These are phyloP conservation scores for Vipera latastei DNA, from an alignment of 2,797 vertebrate genomes.

Conservation along the genomic window DNA sequence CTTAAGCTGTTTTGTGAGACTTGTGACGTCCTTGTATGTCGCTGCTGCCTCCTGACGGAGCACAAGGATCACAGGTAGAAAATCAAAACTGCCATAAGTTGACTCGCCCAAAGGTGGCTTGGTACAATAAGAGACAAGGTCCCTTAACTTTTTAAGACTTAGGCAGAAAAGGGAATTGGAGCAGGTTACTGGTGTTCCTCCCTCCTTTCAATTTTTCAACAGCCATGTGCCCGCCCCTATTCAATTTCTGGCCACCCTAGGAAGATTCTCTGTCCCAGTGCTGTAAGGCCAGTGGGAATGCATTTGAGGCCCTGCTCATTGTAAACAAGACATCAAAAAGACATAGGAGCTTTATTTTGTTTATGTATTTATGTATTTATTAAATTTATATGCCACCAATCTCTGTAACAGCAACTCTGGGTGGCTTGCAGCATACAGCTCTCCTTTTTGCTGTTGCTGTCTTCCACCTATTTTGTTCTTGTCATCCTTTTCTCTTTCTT, in stretches of 20 bases:
- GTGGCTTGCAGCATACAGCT: too few relatives aligned
- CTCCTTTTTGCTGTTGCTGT: background rate
- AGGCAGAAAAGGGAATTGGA: background rate
- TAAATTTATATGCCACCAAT: too few relatives aligned
- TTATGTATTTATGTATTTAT: too few relatives aligned
- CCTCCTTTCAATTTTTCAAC: background rate
- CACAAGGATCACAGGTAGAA: slow-evolving; percentile 78
- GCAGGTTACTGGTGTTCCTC: background rate
- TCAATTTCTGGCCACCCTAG: background rate
- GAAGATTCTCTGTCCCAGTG: background rate
- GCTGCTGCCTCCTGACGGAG: slow-evolving; percentile 72
- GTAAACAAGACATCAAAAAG: background rate
- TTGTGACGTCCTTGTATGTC: slow-evolving; percentile 72
- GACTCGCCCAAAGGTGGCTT: background rate
- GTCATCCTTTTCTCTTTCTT: background rate
- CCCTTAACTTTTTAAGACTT: background rate
- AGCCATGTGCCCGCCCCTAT: background rate
- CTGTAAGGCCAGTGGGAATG: background rate
- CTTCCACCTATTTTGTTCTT: background rate
- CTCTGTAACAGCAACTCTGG: too few relatives aligned
- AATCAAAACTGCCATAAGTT: background rate
- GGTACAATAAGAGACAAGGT: rapidly evolving
- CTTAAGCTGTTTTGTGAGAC: slow-evolving; percentile 77
- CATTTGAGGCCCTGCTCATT: background rate
- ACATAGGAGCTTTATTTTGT: background rate